Conservation (phyloP, 2,797 vertebrate genomes). For the Peromyscus melanophrys region DNA sequence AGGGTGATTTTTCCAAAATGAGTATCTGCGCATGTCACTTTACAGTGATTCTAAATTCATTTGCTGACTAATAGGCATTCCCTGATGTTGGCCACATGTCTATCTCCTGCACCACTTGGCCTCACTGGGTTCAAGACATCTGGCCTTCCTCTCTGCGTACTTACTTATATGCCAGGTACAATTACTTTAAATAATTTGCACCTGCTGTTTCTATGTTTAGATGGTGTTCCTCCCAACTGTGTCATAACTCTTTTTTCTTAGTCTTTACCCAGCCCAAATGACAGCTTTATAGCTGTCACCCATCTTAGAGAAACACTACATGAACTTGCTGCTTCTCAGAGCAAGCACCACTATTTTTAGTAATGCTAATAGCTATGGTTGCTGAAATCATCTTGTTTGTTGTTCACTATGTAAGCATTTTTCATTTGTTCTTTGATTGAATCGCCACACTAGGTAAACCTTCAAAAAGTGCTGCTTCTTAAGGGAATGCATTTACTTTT, state of each 20-base stretch:
- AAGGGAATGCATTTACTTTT: background rate
- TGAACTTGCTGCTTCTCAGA: background rate
- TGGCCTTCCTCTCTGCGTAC: background rate
- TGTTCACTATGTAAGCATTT: background rate
- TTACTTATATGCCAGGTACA: background rate
- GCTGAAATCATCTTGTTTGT: slow-evolving; percentile 13
- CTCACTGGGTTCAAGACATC: no score
- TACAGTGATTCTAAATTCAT: no score
- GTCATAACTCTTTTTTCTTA: background rate
- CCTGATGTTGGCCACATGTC: background rate
- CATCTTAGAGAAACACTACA: background rate
- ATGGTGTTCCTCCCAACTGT: background rate
- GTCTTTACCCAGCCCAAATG: background rate
- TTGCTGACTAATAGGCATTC: background rate
- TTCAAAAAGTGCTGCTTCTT: background rate
- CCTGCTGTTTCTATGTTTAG: background rate
- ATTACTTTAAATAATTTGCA: background rate
- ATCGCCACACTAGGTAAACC: background rate
- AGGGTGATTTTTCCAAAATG: background rate
- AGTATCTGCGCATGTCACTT: background rate
- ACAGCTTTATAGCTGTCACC: background rate
- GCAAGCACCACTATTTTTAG: background rate
- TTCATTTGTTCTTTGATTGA: background rate
- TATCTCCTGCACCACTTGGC: background rate
- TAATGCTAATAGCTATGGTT: background rate